Base-by-base conservation (phyloP, 2,888 invertebrate genomes). In the Listrodromus nycthemerus region DNA sequence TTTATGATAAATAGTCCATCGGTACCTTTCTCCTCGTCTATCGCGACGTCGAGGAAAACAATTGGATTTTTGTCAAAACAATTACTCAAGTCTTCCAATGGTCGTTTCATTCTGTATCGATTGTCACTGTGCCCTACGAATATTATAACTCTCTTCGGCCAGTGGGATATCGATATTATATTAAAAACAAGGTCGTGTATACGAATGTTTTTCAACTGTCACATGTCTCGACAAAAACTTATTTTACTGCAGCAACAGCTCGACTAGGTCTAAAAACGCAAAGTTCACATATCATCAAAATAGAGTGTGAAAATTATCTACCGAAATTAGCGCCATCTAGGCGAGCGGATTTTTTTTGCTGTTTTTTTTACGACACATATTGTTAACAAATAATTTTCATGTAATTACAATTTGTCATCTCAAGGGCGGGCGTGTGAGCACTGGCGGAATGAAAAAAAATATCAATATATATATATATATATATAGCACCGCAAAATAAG, bases 1-100 rank as follows among this genome's bases (percentile, higher is more conserved):
- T 24, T 10, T 13, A 13, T 41, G 45, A 33, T 33, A 48, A 65
- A 74, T 13, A 19, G n/a, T 48, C 37, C 7, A 21, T 48, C 30
- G 30, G 66, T 93, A 97, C 97, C 96, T 94, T 94, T 95, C 90
- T 96, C 96, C 65, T 95, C 94, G 85, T 95, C 96, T 88, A 97
- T 95, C 87, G 94, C 94, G 84, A 97, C 94, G 91, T 97, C 97
- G 84, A 97, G 93, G 92, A 94, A 97, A 70, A 97, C 96, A 82
- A 96, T 93, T 2, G 96, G 96, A 94, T 96, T 96, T 7, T 87
- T 87, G 33, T 87, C 63, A 24, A 45, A 74, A n/a, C 30, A 71
- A 82, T 75, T 78, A 58, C 7, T 78, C 30, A 69, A 71, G 75
- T 90, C 83, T 41, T 85, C 85, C 45, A 87, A 79, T 3, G 87